Base-by-base conservation (phyloP, 2,797 vertebrate genomes). In the Moxostoma hubbsi region DNA sequence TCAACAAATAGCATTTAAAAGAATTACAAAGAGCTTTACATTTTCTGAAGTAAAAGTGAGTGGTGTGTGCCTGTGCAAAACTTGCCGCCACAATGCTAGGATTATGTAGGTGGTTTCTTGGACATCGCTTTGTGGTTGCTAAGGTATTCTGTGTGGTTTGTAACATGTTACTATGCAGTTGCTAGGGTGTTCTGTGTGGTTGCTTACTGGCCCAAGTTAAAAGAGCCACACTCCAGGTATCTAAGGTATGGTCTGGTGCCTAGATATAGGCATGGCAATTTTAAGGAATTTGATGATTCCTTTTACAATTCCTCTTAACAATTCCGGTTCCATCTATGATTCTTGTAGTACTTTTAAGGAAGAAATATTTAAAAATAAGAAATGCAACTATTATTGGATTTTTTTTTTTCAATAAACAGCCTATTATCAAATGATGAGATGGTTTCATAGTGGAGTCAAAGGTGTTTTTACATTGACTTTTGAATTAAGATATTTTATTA, bases 161-260 rank as follows among this genome's bases (percentile, higher is more conserved):
- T 59, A 59, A 8, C 57, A 59, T 54, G 18, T 57, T 70, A 51
- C 68, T 15, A 57, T 70, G 36, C 2, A 0, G 36, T 70, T 70
- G 36, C 68, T 45, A 10, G 9, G 13, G 53, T 57, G 53, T 24
- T 49, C 6, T 64, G 49, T 6, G 15, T 55, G 10, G 9, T 13
- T 10, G 2, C 9, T 6, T 36, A 36, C 16, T 24, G 47, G 6
- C 24, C 8, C 12, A 63, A 24, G 49, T 67, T 18, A 51, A 68
- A 36, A n/a, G 49, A 53, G 7, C 16, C 5, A 2, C 13, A 51
- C 51, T 1, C 47, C 10, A 16, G 50, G 64, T 50, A 46, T 67
- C 6, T 12, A 24, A 6, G 47, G 24, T 51, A 67, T 51, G 24
- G 24, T 67, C 11, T 51, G 15, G 8, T 46, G 36, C 36, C 36